Base-by-base conservation (phyloP, 2,797 vertebrate species). In the Alosa sapidissima region DNA sequence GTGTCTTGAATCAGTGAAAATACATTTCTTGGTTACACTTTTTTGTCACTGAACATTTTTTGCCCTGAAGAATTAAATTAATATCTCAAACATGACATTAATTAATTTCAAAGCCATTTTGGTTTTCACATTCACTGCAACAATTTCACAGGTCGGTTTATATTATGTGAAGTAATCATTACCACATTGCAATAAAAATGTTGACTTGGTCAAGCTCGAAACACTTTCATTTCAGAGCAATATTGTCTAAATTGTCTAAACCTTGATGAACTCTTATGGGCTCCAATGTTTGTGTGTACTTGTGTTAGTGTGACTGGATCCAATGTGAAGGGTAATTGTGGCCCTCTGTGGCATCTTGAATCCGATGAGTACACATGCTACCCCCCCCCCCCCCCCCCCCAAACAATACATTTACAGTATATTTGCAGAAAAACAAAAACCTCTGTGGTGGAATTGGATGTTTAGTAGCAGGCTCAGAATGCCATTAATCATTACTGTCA, bases 11-110 rank as follows among this genome's bases (percentile, higher is more conserved):
- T 55, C 60, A 84, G 83, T 60, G n/a, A 33, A 55, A 65, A 82
- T 78, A 2, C 72, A 45, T 78, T 78, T 45, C 81, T 52, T 84
- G 28, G 6, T 48, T 47, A 83, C 83, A 47, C 55, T 82, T 62
- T 81, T 81, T 87, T 81, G 28, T 28, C 62, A 82, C 82, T 83
- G 19, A 9, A 81, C 33, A 36, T 41, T 75, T 78, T 78, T 47
- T 45, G 72, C 41, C 72, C 72, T 19, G 72, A 78, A 19, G 16
- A 78, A 41, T 21, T 0, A 78, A 47, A 45, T 47, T 41, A 16
- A 47, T 19, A 78, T 47, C 72, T 47, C 72, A 84, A 65, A 36
- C 45, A 65, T 62, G 72, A 14, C 72, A 47, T 78, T 47, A 5
- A 45, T 78, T 78, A 6, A 47, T 78, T 45, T 78, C 16, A 13